Evolutionary conservation across 2,888 invertebrate species (phyloP), one percentile per base, ranked within the genome.

Genomic region (Caenorhabditis sp.): DNA sequence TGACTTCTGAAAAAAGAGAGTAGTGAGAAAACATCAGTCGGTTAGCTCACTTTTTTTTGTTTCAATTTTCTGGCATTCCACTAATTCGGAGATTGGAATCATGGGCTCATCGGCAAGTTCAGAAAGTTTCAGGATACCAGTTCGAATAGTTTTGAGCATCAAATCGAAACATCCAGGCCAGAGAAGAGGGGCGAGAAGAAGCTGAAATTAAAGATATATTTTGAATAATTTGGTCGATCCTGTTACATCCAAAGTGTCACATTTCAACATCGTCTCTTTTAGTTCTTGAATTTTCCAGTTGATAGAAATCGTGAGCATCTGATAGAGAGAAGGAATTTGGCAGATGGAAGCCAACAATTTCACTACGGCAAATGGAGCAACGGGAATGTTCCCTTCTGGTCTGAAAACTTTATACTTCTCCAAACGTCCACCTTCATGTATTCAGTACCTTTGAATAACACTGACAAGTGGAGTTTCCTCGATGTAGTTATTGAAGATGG

Each of bases 71-170:
- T 77, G 16, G 24, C 81, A 81, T 3, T 63, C 44, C 22, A 80
- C 73, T 5, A 73, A 31, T 14, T 76, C 7, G 2, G 68, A 61
- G 16, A 85, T 28, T 12, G 38, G 14, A 49, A 82, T 28, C 58
- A 75, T 56, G 3, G 68, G 47, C 61, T 89, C 89, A 61, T 90
- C 86, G 14, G 85, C 85, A 1, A 85, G 77, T 26, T 85, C 84
- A n/a, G 89, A 79, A 12, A 90, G 69, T 47, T 85, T 85, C 31
- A 88, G 26, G 22, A 90, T 56, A 19, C 81, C 86, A 19, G 14
- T 58, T 5, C 88, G 84, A 26, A 86, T 82, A 10, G 79, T 81
- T 26, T 54, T 61, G n/a, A 84, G 56, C 81, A 84, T 83, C 24
- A 80, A 49, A 10, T 85, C 75, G n/a, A 58, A 75, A 26, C 80